phyloP scores from a whole-genome alignment of 2,113 vertebrate species.

The Columbina picui region DNA sequence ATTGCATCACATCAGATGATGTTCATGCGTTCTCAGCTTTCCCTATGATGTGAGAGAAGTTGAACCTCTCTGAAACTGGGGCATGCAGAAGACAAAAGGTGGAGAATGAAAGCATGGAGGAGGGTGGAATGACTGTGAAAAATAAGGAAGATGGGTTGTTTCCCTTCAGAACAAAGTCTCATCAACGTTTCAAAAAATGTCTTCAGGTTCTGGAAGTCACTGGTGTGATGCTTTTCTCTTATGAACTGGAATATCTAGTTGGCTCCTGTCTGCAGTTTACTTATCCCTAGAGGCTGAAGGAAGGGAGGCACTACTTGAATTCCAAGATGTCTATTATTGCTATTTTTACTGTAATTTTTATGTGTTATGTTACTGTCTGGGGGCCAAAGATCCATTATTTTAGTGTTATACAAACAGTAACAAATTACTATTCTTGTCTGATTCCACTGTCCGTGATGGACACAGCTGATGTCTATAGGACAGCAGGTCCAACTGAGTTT shows the following conservation, averaged over 20 bases:
- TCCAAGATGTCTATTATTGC: not conserved
- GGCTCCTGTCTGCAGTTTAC: not conserved
- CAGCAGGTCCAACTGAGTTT: not conserved
- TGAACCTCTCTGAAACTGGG: not conserved
- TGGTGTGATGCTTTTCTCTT: not conserved
- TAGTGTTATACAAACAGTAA: not conserved
- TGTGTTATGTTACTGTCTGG: not conserved
- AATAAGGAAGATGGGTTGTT: not conserved
- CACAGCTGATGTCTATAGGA: not conserved
- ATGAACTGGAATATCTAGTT: not conserved
- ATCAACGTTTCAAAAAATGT: not conserved
- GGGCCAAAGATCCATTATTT: not conserved
- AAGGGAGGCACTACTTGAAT: not conserved
- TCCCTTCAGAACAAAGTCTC: not conserved
- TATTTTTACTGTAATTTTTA: not conserved
- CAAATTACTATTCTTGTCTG: not conserved
- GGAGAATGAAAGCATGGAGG: not conserved
- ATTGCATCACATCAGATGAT: not conserved
- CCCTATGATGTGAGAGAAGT: not conserved
- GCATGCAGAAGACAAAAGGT: not conserved
- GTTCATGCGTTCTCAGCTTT: not conserved
- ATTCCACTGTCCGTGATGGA: not conserved
- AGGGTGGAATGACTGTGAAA: not conserved
- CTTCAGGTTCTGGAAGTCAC: not conserved
- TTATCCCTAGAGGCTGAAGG: not conserved